phyloP scores from a whole-genome alignment of 2,888 invertebrate species.

The Stomorhina lunata region DNA sequence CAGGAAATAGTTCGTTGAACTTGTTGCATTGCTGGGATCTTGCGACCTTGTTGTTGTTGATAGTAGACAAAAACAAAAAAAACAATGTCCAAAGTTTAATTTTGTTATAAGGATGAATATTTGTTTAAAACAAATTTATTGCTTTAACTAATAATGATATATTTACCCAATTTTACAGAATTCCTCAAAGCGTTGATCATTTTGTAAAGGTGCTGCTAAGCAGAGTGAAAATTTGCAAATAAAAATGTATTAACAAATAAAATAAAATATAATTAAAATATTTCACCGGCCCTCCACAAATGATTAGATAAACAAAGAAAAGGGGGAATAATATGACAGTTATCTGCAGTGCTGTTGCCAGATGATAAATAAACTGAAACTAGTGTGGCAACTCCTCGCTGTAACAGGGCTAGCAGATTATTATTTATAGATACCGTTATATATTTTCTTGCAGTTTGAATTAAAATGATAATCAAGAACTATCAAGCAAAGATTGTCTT shows the following conservation, averaged over 20 bases:
- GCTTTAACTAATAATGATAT: no score
- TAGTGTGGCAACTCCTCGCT: background rate
- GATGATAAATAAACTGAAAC: background rate
- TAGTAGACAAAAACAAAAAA: background rate
- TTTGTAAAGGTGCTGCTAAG: background rate
- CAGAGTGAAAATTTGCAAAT: background rate
- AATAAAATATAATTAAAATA: background rate
- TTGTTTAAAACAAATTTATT: no score
- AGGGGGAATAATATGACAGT: no score
- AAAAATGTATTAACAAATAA: background rate
- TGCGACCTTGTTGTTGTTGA: slow-evolving; percentile 38
- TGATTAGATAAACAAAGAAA: background rate
- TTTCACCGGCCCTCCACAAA: background rate
- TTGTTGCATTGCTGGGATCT: slow-evolving; percentile 25
- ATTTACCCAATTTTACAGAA: slow-evolving; percentile 42
- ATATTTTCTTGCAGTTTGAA: no score
- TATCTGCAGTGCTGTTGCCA: background rate
- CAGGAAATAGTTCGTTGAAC: slow-evolving; percentile 82
- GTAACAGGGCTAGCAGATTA: no score
- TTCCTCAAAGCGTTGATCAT: slow-evolving; percentile 37
- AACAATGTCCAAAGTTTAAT: slow-evolving; percentile 10
- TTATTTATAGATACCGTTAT: no score
- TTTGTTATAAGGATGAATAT: background rate
- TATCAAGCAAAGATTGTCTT: no score
- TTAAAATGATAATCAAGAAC: no score